These are phyloP conservation scores for Sylvia atricapilla DNA, from an alignment of 2,113 vertebrate species.

Conservation along the genomic window DNA sequence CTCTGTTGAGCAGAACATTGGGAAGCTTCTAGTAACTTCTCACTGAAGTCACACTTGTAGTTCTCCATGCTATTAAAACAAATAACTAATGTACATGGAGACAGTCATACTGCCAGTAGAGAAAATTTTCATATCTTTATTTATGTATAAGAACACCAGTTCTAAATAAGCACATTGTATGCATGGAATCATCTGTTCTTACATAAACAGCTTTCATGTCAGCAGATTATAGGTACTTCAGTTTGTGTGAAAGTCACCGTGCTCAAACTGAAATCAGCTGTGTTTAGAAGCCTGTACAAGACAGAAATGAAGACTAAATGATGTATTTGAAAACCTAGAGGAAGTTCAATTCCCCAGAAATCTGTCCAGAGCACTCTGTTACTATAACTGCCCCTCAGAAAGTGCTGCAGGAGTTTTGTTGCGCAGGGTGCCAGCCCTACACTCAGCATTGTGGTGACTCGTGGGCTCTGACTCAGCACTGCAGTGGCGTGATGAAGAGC, in stretches of 20 bases:
- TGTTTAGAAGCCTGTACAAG: neutral
- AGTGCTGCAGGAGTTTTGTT: neutral
- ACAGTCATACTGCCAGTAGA: neutral
- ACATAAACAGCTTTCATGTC: neutral
- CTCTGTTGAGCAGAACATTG: too few species aligned
- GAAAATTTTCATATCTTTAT: neutral
- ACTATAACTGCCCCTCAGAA: neutral
- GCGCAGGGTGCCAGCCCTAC: neutral
- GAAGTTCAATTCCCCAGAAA: neutral
- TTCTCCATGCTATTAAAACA: neutral
- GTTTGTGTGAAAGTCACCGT: neutral
- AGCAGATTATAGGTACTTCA: neutral
- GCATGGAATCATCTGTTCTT: neutral
- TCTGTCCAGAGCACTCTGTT: neutral
- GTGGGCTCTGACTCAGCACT: neutral
- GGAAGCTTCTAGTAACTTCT: neutral
- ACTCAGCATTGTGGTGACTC: rapidly evolving
- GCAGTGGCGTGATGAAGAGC: neutral
- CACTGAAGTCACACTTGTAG: neutral
- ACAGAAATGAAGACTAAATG: neutral
- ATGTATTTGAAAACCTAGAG: neutral
- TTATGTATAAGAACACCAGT: neutral
- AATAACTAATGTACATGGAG: neutral
- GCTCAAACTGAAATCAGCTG: neutral
- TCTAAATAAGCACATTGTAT: neutral